Base-by-base conservation (phyloP, 2,888 invertebrate genomes). In the Gibbula magus region DNA sequence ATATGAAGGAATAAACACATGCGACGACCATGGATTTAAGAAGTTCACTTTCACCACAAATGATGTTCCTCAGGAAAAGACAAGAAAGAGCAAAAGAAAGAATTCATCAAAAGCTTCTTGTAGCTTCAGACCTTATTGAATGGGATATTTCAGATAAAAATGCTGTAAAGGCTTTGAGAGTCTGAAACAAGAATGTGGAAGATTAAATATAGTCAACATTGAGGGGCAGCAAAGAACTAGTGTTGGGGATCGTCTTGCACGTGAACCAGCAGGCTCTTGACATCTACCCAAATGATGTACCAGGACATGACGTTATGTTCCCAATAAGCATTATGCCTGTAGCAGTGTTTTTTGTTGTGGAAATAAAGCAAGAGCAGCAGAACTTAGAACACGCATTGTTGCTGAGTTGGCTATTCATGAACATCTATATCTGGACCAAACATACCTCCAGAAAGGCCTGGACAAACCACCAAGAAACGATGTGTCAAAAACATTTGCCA, bases 321-420 rank as follows among this genome's bases (percentile, higher is more conserved):
- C 81, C 81, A 20, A 22, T 66, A 29, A 18, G 13, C 18, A 61
- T 77, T 16, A 77, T 16, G 45, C 66, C 75, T 25, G 79, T 35
- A 76, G 79, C 8, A 79, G 76, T 35, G 20, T 79, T 29, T 67
- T 51, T 76, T 67, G 67, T 10, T 79, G 5, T 81, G 82, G 82
- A 0, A n/a, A 61, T 82, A 52, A 82, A 20, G 54, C 74, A n/a
- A 8, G 20, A 73, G 39, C 56, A 32, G 0, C 25, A 1, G 78
- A 82, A 76, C 79, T 82, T 39, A 77, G 79, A 77, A 75, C 77
- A 51, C 0, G 79, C 29, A 79, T 82, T 74, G 77, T 82, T 52
- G 53, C 78, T 56, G 78, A 81, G 53, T 53, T 81, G 66, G 73
- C 54, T 18, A 73, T 29, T 22, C 53, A 78, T 74, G 22, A 78